Percentiles rank a stretch among this genome's conserved stretches.
phyloP scores from a whole-genome alignment of 2,797 vertebrate species.

The Rhodeus uyekii region DNA sequence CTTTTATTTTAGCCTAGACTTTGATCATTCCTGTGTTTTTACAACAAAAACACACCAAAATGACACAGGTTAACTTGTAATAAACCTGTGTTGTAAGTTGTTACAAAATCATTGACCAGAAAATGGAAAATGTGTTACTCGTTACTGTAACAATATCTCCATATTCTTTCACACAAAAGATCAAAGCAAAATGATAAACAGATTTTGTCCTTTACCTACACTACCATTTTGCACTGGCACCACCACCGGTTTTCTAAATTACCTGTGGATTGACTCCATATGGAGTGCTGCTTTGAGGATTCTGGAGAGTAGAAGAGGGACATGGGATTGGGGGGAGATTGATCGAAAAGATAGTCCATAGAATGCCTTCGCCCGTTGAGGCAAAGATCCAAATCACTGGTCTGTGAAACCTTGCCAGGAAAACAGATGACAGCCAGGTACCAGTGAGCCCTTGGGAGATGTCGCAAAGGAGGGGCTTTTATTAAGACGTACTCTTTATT shows the following conservation, averaged over 20 bases:
- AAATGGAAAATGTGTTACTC: neutral
- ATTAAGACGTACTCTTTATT: neutral
- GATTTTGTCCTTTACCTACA: neutral
- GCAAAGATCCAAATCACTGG: slow-evolving; percentile 72
- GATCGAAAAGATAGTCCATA: slow-evolving; percentile 56
- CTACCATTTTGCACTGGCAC: neutral
- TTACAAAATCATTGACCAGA: neutral
- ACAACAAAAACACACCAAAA: neutral
- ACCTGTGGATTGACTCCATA: slow-evolving; percentile 31
- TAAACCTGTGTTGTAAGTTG: neutral
- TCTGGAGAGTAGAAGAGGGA: slow-evolving; percentile 57
- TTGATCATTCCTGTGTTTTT: neutral
- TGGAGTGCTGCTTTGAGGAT: slow-evolving; percentile 29
- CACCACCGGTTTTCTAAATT: neutral
- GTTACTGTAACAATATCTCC: neutral
- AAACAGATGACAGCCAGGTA: slow-evolving; percentile 90
- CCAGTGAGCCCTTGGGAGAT: slow-evolving; percentile 80
- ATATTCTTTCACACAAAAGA: neutral
- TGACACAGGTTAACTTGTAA: neutral
- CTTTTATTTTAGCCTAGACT: neutral
- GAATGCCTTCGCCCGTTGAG: neutral
- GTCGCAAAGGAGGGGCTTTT: neutral
- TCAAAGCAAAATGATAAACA: neutral
- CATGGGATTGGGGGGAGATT: slow-evolving; percentile 63
- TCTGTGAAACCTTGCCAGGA: slow-evolving; percentile 80